Percentiles rank a stretch among this genome's conserved stretches.
Conservation (phyloP, 2,113 vertebrate species). For the Oncorhynchus nerka region DNA sequence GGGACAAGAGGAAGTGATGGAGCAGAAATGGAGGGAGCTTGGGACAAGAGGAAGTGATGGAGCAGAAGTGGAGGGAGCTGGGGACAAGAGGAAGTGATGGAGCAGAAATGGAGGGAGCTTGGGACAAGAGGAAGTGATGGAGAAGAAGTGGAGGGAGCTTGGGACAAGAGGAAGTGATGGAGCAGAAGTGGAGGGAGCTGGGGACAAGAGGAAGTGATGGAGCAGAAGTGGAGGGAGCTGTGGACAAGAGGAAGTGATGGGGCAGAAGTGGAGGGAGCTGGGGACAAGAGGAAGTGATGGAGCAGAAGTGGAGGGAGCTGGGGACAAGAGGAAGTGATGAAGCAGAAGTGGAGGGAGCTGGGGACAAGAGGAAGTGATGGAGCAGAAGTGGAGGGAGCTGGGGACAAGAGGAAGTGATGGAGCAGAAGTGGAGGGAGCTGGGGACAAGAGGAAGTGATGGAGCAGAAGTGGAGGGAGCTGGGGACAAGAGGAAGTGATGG, state of each 20-base stretch:
- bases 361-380: too few species aligned
- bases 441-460: too few species aligned
- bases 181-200: slow-evolving; percentile 5
- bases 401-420: too few species aligned
- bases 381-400: too few species aligned
- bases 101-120: slow-evolving; percentile 3
- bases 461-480: too few species aligned
- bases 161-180: slow-evolving; percentile 34
- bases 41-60: too few species aligned
- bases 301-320: slow-evolving; percentile 56
- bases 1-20: slow-evolving; percentile 34
- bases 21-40: slow-evolving; percentile 6
- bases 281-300: too few species aligned
- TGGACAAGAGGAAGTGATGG: slow-evolving; percentile 32
- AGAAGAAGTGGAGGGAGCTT: slow-evolving; percentile 36
- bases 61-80: slow-evolving; percentile 38
- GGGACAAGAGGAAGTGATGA: slow-evolving; percentile 14
- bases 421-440: too few species aligned
- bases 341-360: too few species aligned
- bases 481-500: too few species aligned
- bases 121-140: too few species aligned
- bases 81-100: slow-evolving; percentile 34
- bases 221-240: slow-evolving; percentile 37
- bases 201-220: too few species aligned
- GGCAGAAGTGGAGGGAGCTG: slow-evolving; percentile 6